A percentile compares a stretch with the other conserved stretches of the same genome.
These are phyloP conservation scores for honey bee (Apis mellifera) DNA, from an alignment of 1,140 invertebrate species.

Conservation along the genomic window Amel_HAv3.1 CM009939.2:2698001-2698500, in stretches of 20 bases:
- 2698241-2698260: slow-evolving; percentile 77
- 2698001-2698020: background rate
- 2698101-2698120: slow-evolving; percentile 68
- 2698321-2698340: slow-evolving; percentile 70
- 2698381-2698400: background rate
- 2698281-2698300: slow-evolving; percentile 70
- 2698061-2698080: background rate
- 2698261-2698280: slow-evolving; percentile 77
- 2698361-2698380: background rate
- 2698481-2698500: too few species aligned
- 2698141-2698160: slow-evolving; percentile 67
- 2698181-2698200: slow-evolving; percentile 69
- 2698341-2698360: background rate
- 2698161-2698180: slow-evolving; percentile 49
- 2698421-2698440: background rate
- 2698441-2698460: background rate
- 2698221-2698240: slow-evolving; percentile 68
- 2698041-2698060: background rate
- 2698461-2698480: too few species aligned
- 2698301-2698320: slow-evolving; percentile 75
- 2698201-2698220: slow-evolving; percentile 60
- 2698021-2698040: background rate
- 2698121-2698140: slow-evolving; percentile 76
- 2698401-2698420: background rate
- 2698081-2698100: slow-evolving; percentile 41